Conservation (phyloP, 2,888 invertebrate genomes). For the Tortricodes alternella region DNA sequence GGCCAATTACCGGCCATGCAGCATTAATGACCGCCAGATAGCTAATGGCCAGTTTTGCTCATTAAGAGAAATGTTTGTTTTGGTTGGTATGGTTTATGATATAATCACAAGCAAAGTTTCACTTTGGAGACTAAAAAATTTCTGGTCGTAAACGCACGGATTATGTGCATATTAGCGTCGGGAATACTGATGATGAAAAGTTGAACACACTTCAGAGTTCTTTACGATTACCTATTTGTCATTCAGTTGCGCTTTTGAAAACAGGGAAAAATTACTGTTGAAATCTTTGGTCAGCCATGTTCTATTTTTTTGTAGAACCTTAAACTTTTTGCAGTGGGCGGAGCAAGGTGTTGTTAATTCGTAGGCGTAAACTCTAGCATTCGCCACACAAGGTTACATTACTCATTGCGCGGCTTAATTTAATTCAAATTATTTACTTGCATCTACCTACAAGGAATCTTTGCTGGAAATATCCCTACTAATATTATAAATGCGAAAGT, state of each 20-base stretch:
- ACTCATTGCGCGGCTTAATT: conserved; percentile 50
- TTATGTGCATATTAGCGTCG: no score
- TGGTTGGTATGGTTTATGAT: background rate
- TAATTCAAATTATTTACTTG: conserved; percentile 20
- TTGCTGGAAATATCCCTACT: conserved; percentile 8
- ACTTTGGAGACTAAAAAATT: no score
- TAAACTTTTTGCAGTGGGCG: conserved; percentile 69
- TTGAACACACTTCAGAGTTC: no score
- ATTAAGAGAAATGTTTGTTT: conserved; percentile 22
- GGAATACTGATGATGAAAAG: no score
- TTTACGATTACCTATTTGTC: no score
- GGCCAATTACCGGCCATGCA: conserved; percentile 40
- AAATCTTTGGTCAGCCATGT: conserved; percentile 44
- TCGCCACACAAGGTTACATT: conserved; percentile 66
- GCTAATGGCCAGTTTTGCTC: conserved; percentile 20
- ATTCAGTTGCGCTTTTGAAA: background rate
- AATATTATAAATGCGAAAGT: no score
- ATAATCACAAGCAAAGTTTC: no score
- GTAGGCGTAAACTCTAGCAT: conserved; percentile 66
- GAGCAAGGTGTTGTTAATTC: conserved; percentile 65
- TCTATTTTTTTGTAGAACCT: conserved; percentile 46
- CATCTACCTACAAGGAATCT: conserved; percentile 21
- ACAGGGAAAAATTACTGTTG: background rate
- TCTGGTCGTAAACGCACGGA: no score
- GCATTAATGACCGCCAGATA: conserved; percentile 27